Conservation (phyloP, 2,113 vertebrate species). For the Varanus komodoensis region DNA sequence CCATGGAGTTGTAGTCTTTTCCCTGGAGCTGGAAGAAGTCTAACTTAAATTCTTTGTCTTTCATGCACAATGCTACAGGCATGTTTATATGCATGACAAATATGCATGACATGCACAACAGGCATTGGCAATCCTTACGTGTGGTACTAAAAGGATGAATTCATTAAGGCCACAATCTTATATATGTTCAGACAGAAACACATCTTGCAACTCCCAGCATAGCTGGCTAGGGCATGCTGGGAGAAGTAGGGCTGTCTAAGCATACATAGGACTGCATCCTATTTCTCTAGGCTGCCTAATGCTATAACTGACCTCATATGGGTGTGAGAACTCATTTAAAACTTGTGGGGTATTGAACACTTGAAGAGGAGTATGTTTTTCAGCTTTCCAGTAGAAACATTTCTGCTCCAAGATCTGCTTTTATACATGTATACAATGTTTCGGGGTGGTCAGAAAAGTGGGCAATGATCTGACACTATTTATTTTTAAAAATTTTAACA, state of each 20-base stretch:
- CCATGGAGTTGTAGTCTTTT: background rate
- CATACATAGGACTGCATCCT: no score
- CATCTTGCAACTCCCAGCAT: no score
- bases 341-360: background rate
- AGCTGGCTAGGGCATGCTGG: no score
- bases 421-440: background rate
- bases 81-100: no score
- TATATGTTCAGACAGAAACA: no score
- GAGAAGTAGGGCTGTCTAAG: no score
- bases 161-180: background rate
- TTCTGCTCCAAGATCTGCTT: background rate
- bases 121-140: no score
- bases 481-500: no score
- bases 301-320: background rate
- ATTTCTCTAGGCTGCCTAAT: background rate
- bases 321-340: background rate
- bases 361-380: background rate
- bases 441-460: rapidly evolving
- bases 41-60: background rate
- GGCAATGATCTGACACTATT: background rate
- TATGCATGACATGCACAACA: no score
- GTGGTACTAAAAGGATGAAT: no score
- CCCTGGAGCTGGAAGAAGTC: background rate
- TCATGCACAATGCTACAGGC: no score
- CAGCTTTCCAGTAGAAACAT: background rate